phyloP scores from a whole-genome alignment of 2,113 vertebrate genomes.

The Rhipidura dahli region DNA sequence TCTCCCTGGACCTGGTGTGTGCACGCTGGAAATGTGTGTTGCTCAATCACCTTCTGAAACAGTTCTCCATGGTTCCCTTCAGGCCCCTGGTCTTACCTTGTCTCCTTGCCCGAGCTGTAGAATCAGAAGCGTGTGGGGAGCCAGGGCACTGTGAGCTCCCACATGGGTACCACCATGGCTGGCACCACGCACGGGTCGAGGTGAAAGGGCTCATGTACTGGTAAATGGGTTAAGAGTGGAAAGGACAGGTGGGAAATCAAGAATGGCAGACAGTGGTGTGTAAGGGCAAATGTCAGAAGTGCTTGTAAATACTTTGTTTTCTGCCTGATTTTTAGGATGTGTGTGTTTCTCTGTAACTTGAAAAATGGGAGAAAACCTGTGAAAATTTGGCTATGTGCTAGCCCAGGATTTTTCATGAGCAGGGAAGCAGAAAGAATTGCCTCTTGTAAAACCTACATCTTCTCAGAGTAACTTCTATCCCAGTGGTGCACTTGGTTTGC shows the following conservation, averaged over 20 bases:
- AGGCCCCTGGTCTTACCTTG: accelerated
- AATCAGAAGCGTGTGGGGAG: neutral
- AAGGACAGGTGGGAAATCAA: neutral
- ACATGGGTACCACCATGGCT: accelerated
- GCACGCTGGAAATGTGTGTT: neutral
- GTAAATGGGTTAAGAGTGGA: neutral
- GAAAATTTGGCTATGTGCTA: accelerated
- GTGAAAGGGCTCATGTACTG: neutral
- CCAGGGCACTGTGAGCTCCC: neutral
- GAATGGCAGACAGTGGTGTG: accelerated
- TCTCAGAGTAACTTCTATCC: neutral
- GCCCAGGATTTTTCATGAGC: neutral
- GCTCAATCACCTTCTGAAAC: neutral
- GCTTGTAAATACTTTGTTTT: neutral
- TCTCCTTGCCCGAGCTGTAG: accelerated
- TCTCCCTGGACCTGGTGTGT: neutral
- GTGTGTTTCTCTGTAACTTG: neutral
- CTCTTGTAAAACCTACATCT: neutral
- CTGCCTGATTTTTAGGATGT: neutral
- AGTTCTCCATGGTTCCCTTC: accelerated
- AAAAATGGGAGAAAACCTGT: neutral
- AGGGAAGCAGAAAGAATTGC: neutral
- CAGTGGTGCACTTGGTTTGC: neutral
- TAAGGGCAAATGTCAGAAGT: neutral
- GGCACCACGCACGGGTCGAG: accelerated